Conservation (phyloP, 2,888 invertebrate species). For the Agonum fuliginosum region DNA sequence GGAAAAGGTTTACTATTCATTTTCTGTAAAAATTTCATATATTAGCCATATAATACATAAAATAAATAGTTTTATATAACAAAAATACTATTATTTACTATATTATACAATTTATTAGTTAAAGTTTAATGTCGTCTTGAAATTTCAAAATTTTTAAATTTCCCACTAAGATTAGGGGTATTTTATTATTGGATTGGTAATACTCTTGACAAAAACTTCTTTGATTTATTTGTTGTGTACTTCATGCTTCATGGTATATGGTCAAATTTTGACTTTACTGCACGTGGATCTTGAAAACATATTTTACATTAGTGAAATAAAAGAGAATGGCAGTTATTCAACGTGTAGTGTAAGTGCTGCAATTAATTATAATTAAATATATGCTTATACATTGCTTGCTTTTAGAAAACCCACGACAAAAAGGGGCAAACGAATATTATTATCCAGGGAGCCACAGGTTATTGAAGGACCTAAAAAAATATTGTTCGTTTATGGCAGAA, state of each 20-base stretch:
- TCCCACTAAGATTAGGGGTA: no score
- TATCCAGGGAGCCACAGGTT: slow-evolving; percentile 89
- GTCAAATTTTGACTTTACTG: background rate
- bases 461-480: slow-evolving; percentile 91
- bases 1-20: no score
- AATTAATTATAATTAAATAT: background rate
- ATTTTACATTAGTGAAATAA: slow-evolving; percentile 5
- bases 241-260: background rate
- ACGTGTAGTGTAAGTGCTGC: slow-evolving; percentile 71
- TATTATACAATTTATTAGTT: no score
- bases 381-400: slow-evolving; percentile 21
- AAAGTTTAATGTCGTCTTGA: background rate
- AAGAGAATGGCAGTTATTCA: slow-evolving; percentile 70
- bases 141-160: no score
- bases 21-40: no score
- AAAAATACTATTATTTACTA: no score
- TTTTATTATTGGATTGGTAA: no score
- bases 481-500: slow-evolving; percentile 89
- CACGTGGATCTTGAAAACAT: slow-evolving; percentile 16
- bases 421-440: slow-evolving; percentile 88
- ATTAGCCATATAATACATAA: no score
- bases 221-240: background rate
- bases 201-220: background rate
- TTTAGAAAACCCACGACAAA: slow-evolving; percentile 92
- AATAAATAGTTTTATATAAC: no score